Evolutionary conservation across 2,113 vertebrate species (phyloP).

Genomic region (Beaufortia kweichowensis): DNA sequence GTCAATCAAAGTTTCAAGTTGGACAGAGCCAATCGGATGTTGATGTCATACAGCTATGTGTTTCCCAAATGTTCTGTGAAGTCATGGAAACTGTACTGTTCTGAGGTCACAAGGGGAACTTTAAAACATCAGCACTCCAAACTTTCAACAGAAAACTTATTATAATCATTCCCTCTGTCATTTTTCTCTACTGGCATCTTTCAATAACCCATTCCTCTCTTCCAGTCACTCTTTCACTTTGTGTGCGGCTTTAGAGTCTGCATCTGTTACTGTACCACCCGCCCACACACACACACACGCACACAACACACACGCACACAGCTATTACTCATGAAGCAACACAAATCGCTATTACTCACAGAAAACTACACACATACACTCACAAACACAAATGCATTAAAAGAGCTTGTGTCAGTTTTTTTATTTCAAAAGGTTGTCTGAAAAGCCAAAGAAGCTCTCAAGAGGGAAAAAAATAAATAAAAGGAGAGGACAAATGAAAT

Average conservation of each 20-base stretch:
- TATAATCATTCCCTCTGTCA: neutral
- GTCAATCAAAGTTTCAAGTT: neutral
- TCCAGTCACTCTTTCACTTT: slow-evolving; percentile 15
- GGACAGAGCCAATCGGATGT: neutral
- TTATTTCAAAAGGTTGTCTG: slow-evolving; percentile 29
- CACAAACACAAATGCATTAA: slow-evolving; percentile 26
- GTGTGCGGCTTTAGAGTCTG: slow-evolving; percentile 9
- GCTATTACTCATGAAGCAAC: slow-evolving; percentile 17
- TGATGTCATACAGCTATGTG: slow-evolving; percentile 11
- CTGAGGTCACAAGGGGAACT: neutral
- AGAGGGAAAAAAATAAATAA: slow-evolving; percentile 9
- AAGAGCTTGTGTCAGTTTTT: slow-evolving; percentile 28
- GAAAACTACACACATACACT: neutral
- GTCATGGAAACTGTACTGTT: slow-evolving; percentile 32
- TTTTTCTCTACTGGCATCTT: neutral
- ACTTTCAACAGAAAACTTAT: slow-evolving; percentile 11
- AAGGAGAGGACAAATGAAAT: neutral
- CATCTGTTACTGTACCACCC: slow-evolving; percentile 30
- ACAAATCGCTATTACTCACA: slow-evolving; percentile 8
- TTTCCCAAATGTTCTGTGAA: slow-evolving; percentile 26
- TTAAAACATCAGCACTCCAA: neutral
- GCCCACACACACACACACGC: neutral
- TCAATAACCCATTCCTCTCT: neutral
- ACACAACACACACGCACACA: neutral
- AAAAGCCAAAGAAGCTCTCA: slow-evolving; percentile 19